Percentiles rank a stretch among this genome's conserved stretches.
These are phyloP conservation scores for Drosophila mayri DNA, from an alignment of 1,140 invertebrate species.

Conservation along the genomic window DNA sequence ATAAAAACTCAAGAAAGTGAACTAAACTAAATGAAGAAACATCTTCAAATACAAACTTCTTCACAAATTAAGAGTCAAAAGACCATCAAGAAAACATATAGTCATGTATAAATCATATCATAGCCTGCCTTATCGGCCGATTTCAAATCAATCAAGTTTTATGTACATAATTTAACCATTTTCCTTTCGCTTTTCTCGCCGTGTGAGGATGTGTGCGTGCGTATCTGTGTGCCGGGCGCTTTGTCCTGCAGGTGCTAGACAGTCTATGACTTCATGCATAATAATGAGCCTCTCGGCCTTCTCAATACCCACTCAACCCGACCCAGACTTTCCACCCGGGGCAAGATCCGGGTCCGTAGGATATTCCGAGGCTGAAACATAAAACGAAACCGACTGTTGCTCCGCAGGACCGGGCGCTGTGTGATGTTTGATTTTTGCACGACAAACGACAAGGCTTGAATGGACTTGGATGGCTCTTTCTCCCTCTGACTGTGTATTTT, in stretches of 20 bases:
- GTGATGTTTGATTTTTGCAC: conserved; percentile 57
- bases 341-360: background rate
- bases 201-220: conserved; percentile 6
- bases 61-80: background rate
- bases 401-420: conserved; percentile 14
- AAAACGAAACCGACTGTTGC: conserved; percentile 35
- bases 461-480: conserved; percentile 42
- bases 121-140: background rate
- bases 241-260: conserved; percentile 81
- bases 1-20: background rate
- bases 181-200: conserved; percentile 1
- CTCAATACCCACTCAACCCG: conserved; percentile 39
- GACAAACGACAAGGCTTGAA: conserved; percentile 28
- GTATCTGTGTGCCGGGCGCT: conserved; percentile 39
- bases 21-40: too few species aligned
- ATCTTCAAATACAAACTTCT: too few species aligned
- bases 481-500: conserved; percentile 49
- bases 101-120: conserved; percentile 6
- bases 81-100: background rate
- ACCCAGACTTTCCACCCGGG: conserved; percentile 2
- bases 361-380: conserved; percentile 5
- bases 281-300: conserved; percentile 63
- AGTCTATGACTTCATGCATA: conserved; percentile 79
- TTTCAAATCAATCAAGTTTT: conserved; percentile 14
- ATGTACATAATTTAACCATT: conserved; percentile 6